A percentile compares a stretch with the other conserved stretches of the same genome.
These are phyloP conservation scores for Pollenia labialis DNA, from an alignment of 2,888 invertebrate species.

Conservation along the genomic window DNA sequence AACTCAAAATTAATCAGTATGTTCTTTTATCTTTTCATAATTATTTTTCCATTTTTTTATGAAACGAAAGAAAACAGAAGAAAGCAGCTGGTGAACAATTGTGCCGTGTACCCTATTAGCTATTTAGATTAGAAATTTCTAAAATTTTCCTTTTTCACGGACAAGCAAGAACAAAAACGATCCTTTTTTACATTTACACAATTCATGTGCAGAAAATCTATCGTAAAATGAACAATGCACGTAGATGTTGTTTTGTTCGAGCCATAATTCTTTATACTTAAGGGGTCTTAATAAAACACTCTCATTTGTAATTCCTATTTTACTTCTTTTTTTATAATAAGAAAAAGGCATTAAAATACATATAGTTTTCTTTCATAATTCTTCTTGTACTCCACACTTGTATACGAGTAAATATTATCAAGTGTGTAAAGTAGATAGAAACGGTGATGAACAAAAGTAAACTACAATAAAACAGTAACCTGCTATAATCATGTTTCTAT, in stretches of 20 bases:
- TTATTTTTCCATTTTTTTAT: conserved; percentile 1
- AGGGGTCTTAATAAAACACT: conserved; percentile 20
- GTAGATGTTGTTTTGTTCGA: background rate
- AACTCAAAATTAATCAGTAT: conserved; percentile 24
- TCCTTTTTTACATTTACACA: conserved; percentile 33
- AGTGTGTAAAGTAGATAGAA: conserved; percentile 35
- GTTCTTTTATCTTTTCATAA: background rate
- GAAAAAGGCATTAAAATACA: conserved; percentile 18
- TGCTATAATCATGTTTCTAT: conserved; percentile 46
- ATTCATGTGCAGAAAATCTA: conserved; percentile 62
- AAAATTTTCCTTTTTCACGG: background rate
- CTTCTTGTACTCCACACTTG: conserved; percentile 1
- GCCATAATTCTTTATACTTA: background rate
- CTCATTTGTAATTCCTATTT: conserved; percentile 15
- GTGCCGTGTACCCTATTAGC: conserved; percentile 18
- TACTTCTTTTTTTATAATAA: conserved; percentile 4
- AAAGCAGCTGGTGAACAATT: conserved; percentile 41
- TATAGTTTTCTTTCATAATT: background rate
- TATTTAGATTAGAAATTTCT: conserved; percentile 27
- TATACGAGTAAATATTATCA: conserved; percentile 7
- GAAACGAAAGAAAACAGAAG: background rate
- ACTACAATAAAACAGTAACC: conserved; percentile 34
- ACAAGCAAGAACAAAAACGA: conserved; percentile 28
- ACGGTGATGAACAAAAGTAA: conserved; percentile 7
- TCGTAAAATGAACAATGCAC: conserved; percentile 52